Evolutionary conservation across 2,113 vertebrate genomes (phyloP).

Genomic region (Hucho hucho): DNA sequence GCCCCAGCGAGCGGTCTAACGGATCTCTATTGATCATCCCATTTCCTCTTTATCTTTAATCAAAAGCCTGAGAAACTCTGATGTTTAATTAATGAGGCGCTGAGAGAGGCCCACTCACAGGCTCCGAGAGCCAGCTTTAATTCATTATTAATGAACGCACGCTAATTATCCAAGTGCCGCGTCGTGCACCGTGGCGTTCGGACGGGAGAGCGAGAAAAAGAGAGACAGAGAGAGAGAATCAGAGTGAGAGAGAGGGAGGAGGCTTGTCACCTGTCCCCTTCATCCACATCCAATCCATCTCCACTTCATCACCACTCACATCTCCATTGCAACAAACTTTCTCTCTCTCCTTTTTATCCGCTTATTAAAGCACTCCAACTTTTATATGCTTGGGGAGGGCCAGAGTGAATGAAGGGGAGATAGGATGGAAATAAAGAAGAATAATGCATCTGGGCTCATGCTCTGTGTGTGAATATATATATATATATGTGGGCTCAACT

Average conservation of each 20-base stretch:
- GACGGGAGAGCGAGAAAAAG: conserved; percentile 5
- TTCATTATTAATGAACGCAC: conserved; percentile 69
- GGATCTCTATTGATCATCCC: conserved; percentile 68
- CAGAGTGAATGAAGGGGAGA: background rate
- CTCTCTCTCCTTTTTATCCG: conserved; percentile 47
- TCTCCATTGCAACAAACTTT: conserved; percentile 51
- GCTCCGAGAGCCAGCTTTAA: conserved; percentile 60
- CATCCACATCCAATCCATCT: conserved; percentile 47
- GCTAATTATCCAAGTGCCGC: conserved; percentile 66
- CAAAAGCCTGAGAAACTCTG: conserved; percentile 71
- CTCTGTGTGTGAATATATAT: background rate
- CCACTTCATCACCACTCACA: conserved; percentile 59
- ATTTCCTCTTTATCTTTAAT: conserved; percentile 76
- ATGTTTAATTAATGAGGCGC: conserved; percentile 75
- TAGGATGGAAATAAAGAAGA: conserved; percentile 28
- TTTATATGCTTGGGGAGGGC: conserved; percentile 46
- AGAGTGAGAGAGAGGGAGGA: conserved; percentile 31
- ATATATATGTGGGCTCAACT: conserved; percentile 11
- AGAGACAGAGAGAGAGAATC: conserved; percentile 11
- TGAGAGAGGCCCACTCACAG: conserved; percentile 59
- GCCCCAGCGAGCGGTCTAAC: conserved; percentile 29
- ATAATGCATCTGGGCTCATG: conserved; percentile 40
- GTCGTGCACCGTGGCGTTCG: conserved; percentile 33
- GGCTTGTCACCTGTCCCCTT: conserved; percentile 57
- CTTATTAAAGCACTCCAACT: conserved; percentile 58